These are phyloP conservation scores for Redunca redunca DNA, from an alignment of 2,113 vertebrate genomes.

Conservation along the genomic window DNA sequence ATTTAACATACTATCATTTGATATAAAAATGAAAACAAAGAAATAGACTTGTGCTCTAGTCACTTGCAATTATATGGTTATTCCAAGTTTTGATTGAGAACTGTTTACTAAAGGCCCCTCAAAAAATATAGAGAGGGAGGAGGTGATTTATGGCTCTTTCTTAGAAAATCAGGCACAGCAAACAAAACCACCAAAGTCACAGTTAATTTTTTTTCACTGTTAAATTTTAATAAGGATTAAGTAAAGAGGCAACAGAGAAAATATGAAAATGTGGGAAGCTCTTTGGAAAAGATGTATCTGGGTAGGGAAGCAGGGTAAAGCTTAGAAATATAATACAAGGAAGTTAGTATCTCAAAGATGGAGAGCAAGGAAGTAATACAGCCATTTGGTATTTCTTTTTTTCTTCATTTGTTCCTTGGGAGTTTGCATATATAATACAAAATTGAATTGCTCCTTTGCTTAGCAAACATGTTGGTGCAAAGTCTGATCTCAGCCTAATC, in stretches of 20 bases:
- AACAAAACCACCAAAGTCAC: not conserved
- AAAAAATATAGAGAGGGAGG: not conserved
- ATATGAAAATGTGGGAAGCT: not conserved
- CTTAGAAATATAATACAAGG: not conserved
- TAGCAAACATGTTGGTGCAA: not conserved
- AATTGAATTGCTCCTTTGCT: not conserved
- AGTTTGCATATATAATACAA: not conserved
- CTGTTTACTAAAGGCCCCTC: not conserved
- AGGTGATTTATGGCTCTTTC: not conserved
- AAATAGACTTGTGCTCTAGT: not conserved
- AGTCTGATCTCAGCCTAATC: not conserved
- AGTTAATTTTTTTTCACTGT: not conserved
- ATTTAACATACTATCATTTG: not conserved
- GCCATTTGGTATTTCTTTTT: not conserved
- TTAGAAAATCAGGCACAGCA: not conserved
- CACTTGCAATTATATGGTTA: not conserved
- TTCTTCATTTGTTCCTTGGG: not conserved
- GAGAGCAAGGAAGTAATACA: not conserved
- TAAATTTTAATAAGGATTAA: not conserved
- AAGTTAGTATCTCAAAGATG: not conserved
- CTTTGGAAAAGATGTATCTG: not conserved
- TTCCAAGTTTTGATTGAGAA: not conserved
- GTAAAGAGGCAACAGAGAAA: not conserved
- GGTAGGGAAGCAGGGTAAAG: not conserved
- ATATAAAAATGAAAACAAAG: conserved; percentile 1